These are phyloP conservation scores for Engraulis encrasicolus DNA, from an alignment of 2,113 vertebrate genomes.

Conservation along the genomic window DNA sequence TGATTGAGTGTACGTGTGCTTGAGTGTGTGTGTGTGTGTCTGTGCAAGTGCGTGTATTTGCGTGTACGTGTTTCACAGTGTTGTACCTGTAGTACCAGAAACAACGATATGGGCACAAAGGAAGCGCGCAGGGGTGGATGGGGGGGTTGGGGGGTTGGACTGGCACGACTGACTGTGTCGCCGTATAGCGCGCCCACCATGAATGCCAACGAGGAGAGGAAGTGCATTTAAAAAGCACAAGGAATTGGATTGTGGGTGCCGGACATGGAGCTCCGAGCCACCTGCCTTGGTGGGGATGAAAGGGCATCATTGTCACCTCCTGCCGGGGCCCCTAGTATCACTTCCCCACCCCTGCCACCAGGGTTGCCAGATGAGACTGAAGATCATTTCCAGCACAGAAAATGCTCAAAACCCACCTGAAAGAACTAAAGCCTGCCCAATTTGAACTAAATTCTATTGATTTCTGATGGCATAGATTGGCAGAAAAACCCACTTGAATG, in stretches of 20 bases:
- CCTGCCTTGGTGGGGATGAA: conserved; percentile 64
- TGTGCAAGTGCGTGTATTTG: background rate
- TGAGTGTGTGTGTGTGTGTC: background rate
- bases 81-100: background rate
- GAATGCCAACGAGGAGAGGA: conserved; percentile 64
- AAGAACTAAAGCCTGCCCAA: too few species aligned
- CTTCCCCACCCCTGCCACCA: background rate
- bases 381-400: too few species aligned
- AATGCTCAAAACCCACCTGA: too few species aligned
- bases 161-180: conserved; percentile 32
- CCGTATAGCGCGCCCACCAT: conserved; percentile 35
- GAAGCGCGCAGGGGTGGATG: too few species aligned
- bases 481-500: too few species aligned
- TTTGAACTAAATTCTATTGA: too few species aligned
- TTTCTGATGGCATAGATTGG: too few species aligned
- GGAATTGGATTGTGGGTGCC: conserved; percentile 65
- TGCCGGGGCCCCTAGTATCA: background rate
- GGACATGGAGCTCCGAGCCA: conserved; percentile 56
- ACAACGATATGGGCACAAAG: background rate
- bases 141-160: conserved; percentile 5
- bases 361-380: too few species aligned
- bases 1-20: background rate
- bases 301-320: conserved; percentile 59
- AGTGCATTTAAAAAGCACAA: conserved; percentile 60
- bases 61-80: background rate